A percentile compares a stretch with the other conserved stretches of the same genome.
phyloP scores from a whole-genome alignment of 2,113 vertebrate species.

The Cyprinodon variegatus region DNA sequence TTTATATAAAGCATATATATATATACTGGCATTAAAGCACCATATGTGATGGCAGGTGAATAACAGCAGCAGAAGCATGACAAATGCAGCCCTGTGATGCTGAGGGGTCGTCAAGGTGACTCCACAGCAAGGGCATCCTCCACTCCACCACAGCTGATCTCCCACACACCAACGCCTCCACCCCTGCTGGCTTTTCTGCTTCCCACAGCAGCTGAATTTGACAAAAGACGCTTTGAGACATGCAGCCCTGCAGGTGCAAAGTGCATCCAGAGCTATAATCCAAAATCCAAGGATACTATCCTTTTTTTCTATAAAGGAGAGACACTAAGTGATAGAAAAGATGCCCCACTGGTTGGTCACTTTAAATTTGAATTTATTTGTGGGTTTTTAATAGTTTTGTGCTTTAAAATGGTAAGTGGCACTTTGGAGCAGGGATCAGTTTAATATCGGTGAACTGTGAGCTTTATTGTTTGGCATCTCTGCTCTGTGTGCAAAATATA shows the following conservation, averaged over 20 bases:
- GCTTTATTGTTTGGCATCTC: neutral
- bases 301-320: conserved; percentile 3
- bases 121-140: conserved; percentile 35
- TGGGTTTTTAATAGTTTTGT: neutral
- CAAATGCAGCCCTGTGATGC: conserved; percentile 17
- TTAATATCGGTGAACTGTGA: neutral
- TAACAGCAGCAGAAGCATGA: neutral
- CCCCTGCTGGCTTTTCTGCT: neutral
- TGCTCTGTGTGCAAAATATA: neutral
- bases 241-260: conserved; percentile 24
- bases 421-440: conserved; percentile 29
- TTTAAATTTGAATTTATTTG: neutral
- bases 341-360: neutral
- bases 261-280: neutral
- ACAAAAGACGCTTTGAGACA: neutral
- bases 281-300: neutral
- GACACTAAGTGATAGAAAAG: neutral
- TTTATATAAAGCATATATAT: neutral
- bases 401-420: neutral
- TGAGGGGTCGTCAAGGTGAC: conserved; percentile 54
- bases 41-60: neutral
- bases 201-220: neutral
- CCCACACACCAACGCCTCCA: neutral
- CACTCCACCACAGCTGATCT: conserved; percentile 9
- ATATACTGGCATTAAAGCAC: neutral